Percentiles rank a stretch among this genome's conserved stretches.
Evolutionary conservation across 2,797 vertebrate genomes (phyloP).

Genomic region (Pempheris klunzingeri): DNA sequence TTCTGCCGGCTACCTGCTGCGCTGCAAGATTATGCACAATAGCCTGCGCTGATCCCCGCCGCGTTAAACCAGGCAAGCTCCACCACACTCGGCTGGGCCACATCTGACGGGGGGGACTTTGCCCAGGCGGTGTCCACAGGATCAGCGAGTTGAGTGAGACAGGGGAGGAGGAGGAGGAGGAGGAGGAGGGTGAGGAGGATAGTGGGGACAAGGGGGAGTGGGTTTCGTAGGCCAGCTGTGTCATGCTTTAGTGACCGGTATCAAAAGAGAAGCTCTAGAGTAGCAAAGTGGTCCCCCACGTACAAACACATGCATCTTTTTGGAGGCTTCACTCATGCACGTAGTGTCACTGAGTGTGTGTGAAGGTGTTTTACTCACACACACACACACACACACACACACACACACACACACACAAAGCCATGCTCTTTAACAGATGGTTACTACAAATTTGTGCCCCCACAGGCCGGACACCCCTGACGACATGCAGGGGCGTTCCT

Average conservation of each 20-base stretch:
- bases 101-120: constrained; percentile 70
- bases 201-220: constrained; percentile 8
- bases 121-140: constrained; percentile 47
- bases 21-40: constrained; percentile 77
- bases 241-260: constrained; percentile 71
- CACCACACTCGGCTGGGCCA: constrained; percentile 77
- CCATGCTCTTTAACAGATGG: constrained; percentile 69
- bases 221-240: constrained; percentile 74
- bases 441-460: constrained; percentile 58
- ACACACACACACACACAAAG: too few relatives aligned
- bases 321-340: constrained; percentile 45
- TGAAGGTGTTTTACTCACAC: not conserved
- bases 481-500: constrained; percentile 22
- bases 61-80: constrained; percentile 77
- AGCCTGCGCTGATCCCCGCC: constrained; percentile 63
- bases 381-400: not conserved
- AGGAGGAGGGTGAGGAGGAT: constrained; percentile 1
- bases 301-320: constrained; percentile 42
- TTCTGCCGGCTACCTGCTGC: constrained; percentile 81
- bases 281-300: constrained; percentile 25
- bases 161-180: constrained; percentile 34
- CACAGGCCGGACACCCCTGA: constrained; percentile 15
- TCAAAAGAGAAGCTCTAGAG: constrained; percentile 57
- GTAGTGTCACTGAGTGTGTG: constrained; percentile 31
- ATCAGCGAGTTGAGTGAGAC: constrained; percentile 55